phyloP scores from a whole-genome alignment of 2,888 invertebrate species.

The Acleris laterana region DNA sequence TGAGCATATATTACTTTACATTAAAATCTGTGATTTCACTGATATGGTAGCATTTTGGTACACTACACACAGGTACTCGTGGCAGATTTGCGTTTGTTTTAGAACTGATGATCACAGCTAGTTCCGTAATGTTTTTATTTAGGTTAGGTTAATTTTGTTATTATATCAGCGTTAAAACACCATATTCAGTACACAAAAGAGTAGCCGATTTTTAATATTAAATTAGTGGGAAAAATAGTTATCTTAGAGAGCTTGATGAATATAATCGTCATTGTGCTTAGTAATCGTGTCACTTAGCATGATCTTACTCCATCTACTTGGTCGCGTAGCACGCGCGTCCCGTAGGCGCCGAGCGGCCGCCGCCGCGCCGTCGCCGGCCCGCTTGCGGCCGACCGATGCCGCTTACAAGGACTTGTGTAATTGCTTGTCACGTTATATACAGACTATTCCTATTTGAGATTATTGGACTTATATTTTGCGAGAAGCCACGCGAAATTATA shows the following conservation, averaged over 20 bases:
- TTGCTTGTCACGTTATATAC: conserved; percentile 51
- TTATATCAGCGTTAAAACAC: conserved; percentile 26
- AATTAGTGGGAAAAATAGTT: conserved; percentile 75
- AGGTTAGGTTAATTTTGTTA: conserved; percentile 32
- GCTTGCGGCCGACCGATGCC: neutral
- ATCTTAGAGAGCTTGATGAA: conserved; percentile 81
- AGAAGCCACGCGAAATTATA: conserved; percentile 51
- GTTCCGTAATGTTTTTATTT: conserved; percentile 26
- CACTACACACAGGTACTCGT: conserved; percentile 18
- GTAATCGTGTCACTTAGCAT: conserved; percentile 77
- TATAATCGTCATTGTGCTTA: conserved; percentile 83
- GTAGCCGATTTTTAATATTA: conserved; percentile 75
- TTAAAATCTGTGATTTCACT: conserved; percentile 39
- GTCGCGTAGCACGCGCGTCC: conserved; percentile 52
- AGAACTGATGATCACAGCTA: conserved; percentile 14
- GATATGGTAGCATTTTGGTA: conserved; percentile 40
- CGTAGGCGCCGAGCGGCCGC: neutral
- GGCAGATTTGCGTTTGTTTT: conserved; percentile 22
- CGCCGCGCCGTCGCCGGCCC: neutral
- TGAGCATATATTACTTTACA: conserved; percentile 41
- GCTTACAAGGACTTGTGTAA: conserved; percentile 11
- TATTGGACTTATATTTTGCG: conserved; percentile 60
- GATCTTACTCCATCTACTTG: conserved; percentile 73
- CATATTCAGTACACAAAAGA: conserved; percentile 74
- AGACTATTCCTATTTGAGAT: conserved; percentile 61